phyloP scores from a whole-genome alignment of 2,888 invertebrate species.

The Fragum fragum region DNA sequence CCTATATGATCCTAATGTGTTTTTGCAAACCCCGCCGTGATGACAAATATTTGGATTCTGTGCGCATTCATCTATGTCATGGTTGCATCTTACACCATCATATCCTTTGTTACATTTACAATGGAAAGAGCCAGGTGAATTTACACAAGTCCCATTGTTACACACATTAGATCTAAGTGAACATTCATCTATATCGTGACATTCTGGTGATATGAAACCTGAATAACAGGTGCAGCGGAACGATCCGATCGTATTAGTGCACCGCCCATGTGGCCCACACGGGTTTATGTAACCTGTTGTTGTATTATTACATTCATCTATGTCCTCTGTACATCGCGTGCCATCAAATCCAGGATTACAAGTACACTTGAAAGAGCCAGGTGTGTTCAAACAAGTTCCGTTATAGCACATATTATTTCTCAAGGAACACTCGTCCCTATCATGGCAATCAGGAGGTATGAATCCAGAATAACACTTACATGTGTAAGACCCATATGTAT shows the following conservation, averaged over 20 bases:
- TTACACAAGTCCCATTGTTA: conserved; percentile 5
- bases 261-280: not conserved
- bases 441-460: conserved; percentile 29
- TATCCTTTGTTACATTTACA: conserved; percentile 15
- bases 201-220: not conserved
- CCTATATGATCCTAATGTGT: not conserved
- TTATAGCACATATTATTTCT: conserved; percentile 19
- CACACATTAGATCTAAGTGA: not conserved
- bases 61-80: conserved; percentile 18
- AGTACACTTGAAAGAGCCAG: conserved; percentile 37
- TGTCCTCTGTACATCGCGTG: conserved; percentile 21
- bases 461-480: conserved; percentile 33
- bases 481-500: conserved; percentile 31
- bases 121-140: conserved; percentile 7
- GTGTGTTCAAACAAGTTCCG: conserved; percentile 42
- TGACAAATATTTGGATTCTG: not conserved
- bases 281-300: not conserved
- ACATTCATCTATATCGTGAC: conserved; percentile 24
- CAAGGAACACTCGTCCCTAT: conserved; percentile 36
- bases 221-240: not conserved
- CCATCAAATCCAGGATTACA: conserved; percentile 39
- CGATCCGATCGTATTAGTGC: not conserved
- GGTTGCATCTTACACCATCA: not conserved
- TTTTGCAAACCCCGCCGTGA: not conserved
- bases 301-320: conserved; percentile 24